Evolutionary conservation across 92 coral and sea anemone genomes (phyloP), one percentile per base, ranked within the genome.

Genomic region (Ricordea florida): DNA sequence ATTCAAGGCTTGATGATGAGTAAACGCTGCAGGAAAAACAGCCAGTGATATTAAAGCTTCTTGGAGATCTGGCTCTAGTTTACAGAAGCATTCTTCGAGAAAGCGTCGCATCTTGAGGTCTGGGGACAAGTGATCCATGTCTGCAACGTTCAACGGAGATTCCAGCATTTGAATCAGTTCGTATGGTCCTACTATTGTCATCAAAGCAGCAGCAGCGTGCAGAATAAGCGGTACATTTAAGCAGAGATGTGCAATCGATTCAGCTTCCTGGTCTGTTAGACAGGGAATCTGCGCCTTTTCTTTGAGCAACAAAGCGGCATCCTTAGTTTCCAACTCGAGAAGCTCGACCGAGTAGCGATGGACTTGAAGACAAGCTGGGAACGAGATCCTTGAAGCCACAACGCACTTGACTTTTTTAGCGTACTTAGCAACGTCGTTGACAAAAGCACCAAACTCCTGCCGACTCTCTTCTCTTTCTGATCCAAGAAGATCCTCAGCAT

Each of bases 11-110:
- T 83, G 83, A 7, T 45, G 22, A n/a, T 50, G 53, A 26, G 31
- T 50, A 30, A 83, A 83, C 2, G 89, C 73, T 3, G 89, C 80
- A 3, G 89, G 89, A 26, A 83, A 83, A 2, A 83, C 72, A n/a
- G 89, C 57, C 31, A 83, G 42, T 11, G 89, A 72, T 3, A 75
- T 56, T 32, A 83, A 20, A 16, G 65, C 78, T 24, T 57, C 62
- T 28, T 83, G 76, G 13, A 66, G 50, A 26, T 83, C 79, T 4
- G 14, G 29, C 30, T 31, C 67, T 1, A 83, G 63, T n/a, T 80
- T 41, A 11, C 76, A 49, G 1, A 83, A 60, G 35, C 84, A 83
- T 31, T 67, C 57, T 24, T 35, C 24, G 15, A 83, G 69, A 46
- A 79, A 66, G 15, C 59, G 69, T 40, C 59, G 67, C 89, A 83